phyloP scores from a whole-genome alignment of 2,888 invertebrate species.

The Apotomis turbidana region DNA sequence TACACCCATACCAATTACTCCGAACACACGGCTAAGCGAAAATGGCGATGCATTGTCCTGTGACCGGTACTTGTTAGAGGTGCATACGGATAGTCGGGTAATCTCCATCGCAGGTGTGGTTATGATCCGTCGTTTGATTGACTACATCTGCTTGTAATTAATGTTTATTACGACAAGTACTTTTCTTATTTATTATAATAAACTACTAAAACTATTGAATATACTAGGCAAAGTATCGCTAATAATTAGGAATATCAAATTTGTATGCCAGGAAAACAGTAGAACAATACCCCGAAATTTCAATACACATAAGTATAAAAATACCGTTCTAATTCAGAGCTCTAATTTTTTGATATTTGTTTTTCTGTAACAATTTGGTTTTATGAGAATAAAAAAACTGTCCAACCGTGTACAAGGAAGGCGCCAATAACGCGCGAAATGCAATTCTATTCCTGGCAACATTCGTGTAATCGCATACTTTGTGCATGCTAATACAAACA shows the following conservation, averaged over 20 bases:
- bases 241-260: no score
- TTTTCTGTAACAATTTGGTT: no score
- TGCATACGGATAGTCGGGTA: conserved; percentile 45
- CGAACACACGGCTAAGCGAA: conserved; percentile 50
- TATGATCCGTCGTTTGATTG: conserved; percentile 54
- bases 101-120: conserved; percentile 54
- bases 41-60: conserved; percentile 42
- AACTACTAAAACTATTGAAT: no score
- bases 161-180: conserved; percentile 8
- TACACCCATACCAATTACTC: conserved; percentile 62
- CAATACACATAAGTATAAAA: no score
- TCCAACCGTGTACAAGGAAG: conserved; percentile 4
- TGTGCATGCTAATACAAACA: conserved; percentile 18
- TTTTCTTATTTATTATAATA: conserved; percentile 12
- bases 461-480: no score
- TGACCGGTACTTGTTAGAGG: conserved; percentile 21
- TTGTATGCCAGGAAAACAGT: no score
- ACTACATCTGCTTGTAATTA: conserved; percentile 46
- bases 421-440: conserved; percentile 56
- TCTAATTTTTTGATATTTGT: no score
- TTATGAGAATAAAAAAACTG: no score
- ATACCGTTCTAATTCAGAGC: no score
- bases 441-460: conserved; percentile 58
- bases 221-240: no score
- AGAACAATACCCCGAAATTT: no score